phyloP scores from a whole-genome alignment of 2,113 vertebrate genomes.

The Formicarius rufipectus region DNA sequence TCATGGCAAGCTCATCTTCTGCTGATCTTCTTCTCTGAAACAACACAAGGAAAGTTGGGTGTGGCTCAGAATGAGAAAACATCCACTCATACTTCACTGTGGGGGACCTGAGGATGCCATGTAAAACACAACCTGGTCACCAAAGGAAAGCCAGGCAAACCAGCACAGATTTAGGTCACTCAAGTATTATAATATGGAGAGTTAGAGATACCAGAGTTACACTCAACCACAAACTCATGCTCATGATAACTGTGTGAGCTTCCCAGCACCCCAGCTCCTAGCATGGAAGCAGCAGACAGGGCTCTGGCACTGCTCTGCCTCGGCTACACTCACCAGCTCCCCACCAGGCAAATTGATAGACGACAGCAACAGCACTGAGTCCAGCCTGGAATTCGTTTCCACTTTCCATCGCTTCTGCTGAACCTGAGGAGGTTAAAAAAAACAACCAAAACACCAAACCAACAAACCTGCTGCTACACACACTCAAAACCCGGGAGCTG shows the following conservation, averaged over 20 bases:
- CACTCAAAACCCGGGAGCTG: not conserved
- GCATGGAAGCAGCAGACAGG: accelerated
- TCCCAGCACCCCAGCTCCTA: not conserved
- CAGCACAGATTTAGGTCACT: not conserved
- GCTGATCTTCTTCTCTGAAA: conserved; percentile 91
- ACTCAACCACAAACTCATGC: not conserved
- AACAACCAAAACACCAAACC: no score
- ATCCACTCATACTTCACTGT: accelerated
- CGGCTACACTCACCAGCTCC: conserved; percentile 84
- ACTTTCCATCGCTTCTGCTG: conserved; percentile 99
- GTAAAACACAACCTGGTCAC: not conserved
- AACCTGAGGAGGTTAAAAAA: conserved; percentile 73
- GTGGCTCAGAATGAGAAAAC: not conserved
- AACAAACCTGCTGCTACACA: no score
- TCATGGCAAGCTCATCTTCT: conserved; percentile 95
- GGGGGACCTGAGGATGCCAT: accelerated
- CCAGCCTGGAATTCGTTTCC: conserved; percentile 92
- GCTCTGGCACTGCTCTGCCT: not conserved
- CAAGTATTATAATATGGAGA: not conserved
- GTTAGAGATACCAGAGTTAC: not conserved
- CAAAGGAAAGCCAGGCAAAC: not conserved
- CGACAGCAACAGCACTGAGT: conserved; percentile 91
- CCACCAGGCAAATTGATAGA: conserved; percentile 96
- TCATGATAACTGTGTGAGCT: not conserved
- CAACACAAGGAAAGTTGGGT: accelerated